Percentiles rank a stretch among this genome's conserved stretches.
Conservation (phyloP, 2,113 vertebrate species). For the Heteronetta atricapilla region DNA sequence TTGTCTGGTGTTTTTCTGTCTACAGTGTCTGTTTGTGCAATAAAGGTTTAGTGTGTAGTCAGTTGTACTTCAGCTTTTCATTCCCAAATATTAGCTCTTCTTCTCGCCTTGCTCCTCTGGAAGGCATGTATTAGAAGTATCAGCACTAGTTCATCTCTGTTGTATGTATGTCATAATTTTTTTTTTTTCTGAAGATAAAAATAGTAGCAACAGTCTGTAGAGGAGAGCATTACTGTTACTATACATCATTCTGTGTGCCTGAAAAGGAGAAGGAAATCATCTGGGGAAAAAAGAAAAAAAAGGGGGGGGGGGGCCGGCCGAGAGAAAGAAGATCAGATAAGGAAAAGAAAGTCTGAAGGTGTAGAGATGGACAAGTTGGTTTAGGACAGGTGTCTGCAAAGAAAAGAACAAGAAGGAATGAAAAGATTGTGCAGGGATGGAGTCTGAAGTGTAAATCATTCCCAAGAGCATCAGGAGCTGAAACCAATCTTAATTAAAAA, state of each 20-base stretch:
- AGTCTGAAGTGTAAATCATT: not conserved
- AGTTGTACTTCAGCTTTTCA: not conserved
- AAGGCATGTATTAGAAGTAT: not conserved
- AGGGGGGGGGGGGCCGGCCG: not conserved
- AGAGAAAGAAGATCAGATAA: not conserved
- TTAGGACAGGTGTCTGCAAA: not conserved
- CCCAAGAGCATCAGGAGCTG: not conserved
- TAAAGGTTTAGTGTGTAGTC: not conserved
- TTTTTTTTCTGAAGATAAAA: not conserved
- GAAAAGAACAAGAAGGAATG: not conserved
- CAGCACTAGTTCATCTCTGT: not conserved
- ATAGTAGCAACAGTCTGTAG: not conserved
- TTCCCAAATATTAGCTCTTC: not conserved
- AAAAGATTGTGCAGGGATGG: not conserved
- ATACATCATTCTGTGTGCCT: not conserved
- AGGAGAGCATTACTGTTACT: not conserved
- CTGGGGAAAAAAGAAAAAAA: not conserved
- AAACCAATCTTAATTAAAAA: not conserved
- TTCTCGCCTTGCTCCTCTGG: not conserved
- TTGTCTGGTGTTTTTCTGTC: conserved; percentile 11
- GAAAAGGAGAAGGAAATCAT: not conserved
- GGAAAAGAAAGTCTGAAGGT: not conserved
- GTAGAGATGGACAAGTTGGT: not conserved
- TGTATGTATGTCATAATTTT: too few relatives aligned
- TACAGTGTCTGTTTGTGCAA: not conserved